Evolutionary conservation across 2,888 invertebrate genomes (phyloP), one percentile per base, ranked within the genome.

Genomic region (Melitaea athalia): DNA sequence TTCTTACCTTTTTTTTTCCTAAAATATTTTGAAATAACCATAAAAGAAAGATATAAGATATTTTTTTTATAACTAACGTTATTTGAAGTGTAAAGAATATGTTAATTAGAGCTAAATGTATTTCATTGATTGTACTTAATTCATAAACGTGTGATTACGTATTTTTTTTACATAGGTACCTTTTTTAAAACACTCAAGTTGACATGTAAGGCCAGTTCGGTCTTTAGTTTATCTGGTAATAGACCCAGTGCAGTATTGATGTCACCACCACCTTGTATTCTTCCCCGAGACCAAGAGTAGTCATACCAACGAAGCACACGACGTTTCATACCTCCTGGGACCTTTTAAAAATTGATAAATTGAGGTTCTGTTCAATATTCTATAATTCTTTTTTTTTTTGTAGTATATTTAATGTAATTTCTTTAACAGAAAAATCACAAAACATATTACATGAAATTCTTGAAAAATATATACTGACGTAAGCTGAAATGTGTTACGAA

Each of bases 271-370:
- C 99, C 99, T 86, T 98, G 98, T 80, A 99, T 98, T 63, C 98
- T 94, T 7, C 99, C 99, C 70, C 99, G 94, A 4, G 98, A 98
- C 99, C 99, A 99, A 42, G 98, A 98, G 89, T 99, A 99, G 91
- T 99, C 98, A 89, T 99, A 99, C 99, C 99, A 99, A 8, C 99
- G 94, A 45, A 99, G 94, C 0, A 99, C 99, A 31, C 99, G 93
- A n/a, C 98, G 94, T 86, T 99, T 99, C 97, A 99, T 98, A 17
- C 98, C 98, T 49, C 97, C 96, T 7, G 99, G 99, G 38, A 98
- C 98, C 94, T 95, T 73, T 7, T 49, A 12, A 49, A 49, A n/a
- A 49, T 49, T 49, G 47, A n/a, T 49, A 24, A 24, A 1, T 14
- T n/a, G 6, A 49, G 6, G n/a, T 14, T 43, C 43, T 43, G 11